phyloP scores from a whole-genome alignment of 2,888 invertebrate species.

The Onchidella celtica region DNA sequence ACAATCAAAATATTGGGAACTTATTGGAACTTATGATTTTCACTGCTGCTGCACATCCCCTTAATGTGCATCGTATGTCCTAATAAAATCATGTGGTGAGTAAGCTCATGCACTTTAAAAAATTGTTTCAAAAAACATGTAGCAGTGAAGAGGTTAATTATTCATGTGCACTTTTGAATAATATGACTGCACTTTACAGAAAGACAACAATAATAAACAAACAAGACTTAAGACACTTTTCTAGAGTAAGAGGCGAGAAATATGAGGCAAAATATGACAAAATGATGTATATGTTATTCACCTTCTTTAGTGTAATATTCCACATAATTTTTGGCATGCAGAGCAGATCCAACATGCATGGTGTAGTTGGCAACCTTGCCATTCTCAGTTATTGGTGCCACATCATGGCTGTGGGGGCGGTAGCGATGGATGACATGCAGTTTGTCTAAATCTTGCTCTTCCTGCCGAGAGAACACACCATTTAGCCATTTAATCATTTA shows the following conservation, averaged over 20 bases:
- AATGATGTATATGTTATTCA: constrained; percentile 29
- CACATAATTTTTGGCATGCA: constrained; percentile 66
- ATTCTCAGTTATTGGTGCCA: constrained; percentile 55
- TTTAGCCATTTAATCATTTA: too few species aligned
- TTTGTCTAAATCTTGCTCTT: constrained; percentile 62
- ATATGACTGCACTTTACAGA: too few species aligned
- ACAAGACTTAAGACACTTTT: not conserved
- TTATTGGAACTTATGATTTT: too few species aligned
- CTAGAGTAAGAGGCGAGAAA: not conserved
- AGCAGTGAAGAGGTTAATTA: not conserved
- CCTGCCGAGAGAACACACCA: too few species aligned
- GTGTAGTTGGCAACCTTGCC: constrained; percentile 66
- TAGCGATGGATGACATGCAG: constrained; percentile 68
- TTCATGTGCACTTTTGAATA: too few species aligned
- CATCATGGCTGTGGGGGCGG: constrained; percentile 58
- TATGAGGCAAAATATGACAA: not conserved
- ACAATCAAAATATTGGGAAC: too few species aligned
- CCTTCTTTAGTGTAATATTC: constrained; percentile 69
- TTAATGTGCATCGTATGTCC: too few species aligned
- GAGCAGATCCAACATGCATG: constrained; percentile 66
- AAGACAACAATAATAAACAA: too few species aligned
- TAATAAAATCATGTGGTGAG: too few species aligned
- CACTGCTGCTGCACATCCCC: too few species aligned
- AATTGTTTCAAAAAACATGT: not conserved
- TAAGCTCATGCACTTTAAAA: too few species aligned